phyloP scores from a whole-genome alignment of 1,140 invertebrate genomes.

The Bombyx mori region ASM3026992v2 NC_085116.1:8826001-8826500 shows the following conservation, averaged over 20 bases:
- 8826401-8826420: conserved; percentile 7
- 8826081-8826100: background rate
- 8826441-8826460: too few species aligned
- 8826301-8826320: too few species aligned
- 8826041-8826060: conserved; percentile 2
- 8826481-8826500: conserved; percentile 6
- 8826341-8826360: conserved; percentile 13
- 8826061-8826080: conserved; percentile 3
- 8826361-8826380: conserved; percentile 3
- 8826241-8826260: too few species aligned
- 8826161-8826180: conserved; percentile 7
- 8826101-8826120: background rate
- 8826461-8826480: too few species aligned
- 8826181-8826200: conserved; percentile 9
- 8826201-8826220: conserved; percentile 11
- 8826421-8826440: conserved; percentile 3
- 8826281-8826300: too few species aligned
- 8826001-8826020: conserved; percentile 3
- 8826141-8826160: conserved; percentile 3
- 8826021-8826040: conserved; percentile 2
- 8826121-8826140: background rate
- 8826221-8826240: conserved; percentile 14
- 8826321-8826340: conserved; percentile 5
- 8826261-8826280: too few species aligned
- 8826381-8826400: conserved; percentile 8